Conservation (phyloP, 2,888 invertebrate species). For the Gortyna flavago region DNA sequence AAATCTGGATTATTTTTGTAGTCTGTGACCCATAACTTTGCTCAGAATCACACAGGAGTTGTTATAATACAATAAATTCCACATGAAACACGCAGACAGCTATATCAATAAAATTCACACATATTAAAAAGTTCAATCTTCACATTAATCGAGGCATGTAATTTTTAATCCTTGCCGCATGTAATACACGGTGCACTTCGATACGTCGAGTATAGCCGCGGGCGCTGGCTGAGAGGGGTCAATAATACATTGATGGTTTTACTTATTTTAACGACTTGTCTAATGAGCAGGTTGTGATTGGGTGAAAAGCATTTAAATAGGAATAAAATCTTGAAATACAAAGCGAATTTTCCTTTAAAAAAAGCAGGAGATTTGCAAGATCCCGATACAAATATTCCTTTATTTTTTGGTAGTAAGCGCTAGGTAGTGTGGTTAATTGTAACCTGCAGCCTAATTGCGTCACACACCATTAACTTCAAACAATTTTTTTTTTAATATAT, state of each 20-base stretch:
- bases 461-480: too few species aligned
- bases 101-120: conserved; percentile 30
- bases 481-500: too few species aligned
- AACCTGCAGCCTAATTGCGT: too few species aligned
- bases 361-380: too few species aligned
- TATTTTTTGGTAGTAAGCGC: too few species aligned
- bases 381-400: too few species aligned
- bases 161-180: conserved; percentile 35
- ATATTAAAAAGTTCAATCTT: conserved; percentile 25
- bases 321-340: too few species aligned
- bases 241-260: conserved; percentile 39
- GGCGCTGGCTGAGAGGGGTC: conserved; percentile 14
- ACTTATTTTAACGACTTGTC: conserved; percentile 21
- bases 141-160: conserved; percentile 17
- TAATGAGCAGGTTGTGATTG: neutral
- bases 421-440: too few species aligned
- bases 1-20: neutral
- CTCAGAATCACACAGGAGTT: too few species aligned
- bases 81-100: conserved; percentile 14
- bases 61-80: neutral
- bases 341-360: too few species aligned
- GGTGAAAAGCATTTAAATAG: too few species aligned
- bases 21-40: neutral
- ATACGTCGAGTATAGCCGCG: conserved; percentile 12
- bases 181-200: neutral